These are phyloP conservation scores for Staurois parvus DNA, from an alignment of 2,797 vertebrate genomes.

Conservation along the genomic window DNA sequence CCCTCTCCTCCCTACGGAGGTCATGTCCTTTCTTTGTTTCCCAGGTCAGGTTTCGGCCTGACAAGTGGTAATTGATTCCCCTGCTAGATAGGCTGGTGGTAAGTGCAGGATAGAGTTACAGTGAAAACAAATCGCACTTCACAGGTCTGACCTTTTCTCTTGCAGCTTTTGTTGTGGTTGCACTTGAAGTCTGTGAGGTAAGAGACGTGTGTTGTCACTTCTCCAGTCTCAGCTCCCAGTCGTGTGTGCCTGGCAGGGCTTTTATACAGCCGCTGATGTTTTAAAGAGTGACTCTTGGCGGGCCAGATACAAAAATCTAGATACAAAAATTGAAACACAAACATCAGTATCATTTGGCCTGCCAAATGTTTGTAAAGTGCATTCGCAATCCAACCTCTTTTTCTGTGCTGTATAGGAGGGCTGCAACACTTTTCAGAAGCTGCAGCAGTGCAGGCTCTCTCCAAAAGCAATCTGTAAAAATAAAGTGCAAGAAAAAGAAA, in stretches of 20 bases:
- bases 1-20: slow-evolving; percentile 72
- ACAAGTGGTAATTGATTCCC: slow-evolving; percentile 99
- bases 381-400: too few relatives aligned
- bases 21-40: slow-evolving; percentile 91
- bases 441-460: too few relatives aligned
- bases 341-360: too few relatives aligned
- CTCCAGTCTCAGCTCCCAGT: slow-evolving; percentile 8
- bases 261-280: not conserved
- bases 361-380: too few relatives aligned
- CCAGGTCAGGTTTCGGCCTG: slow-evolving; percentile 89
- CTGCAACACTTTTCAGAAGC: too few relatives aligned
- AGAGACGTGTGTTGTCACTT: slow-evolving; percentile 29
- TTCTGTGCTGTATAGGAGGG: too few relatives aligned
- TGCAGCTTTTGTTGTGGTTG: slow-evolving; percentile 81
- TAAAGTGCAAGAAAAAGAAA: too few relatives aligned
- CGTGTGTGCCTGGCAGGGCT: slow-evolving; percentile 14
- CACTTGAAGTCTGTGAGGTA: slow-evolving; percentile 56
- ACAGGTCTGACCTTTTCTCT: slow-evolving; percentile 80
- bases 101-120: slow-evolving; percentile 97
- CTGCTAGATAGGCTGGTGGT: slow-evolving; percentile 89
- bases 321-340: not conserved
- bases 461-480: too few relatives aligned
- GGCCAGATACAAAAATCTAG: not conserved
- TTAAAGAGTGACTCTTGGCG: not conserved
- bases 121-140: slow-evolving; percentile 98